Evolutionary conservation across 2,888 invertebrate species (phyloP), one percentile per base, ranked within the genome.

Genomic region (Drosophila lutescens): DNA sequence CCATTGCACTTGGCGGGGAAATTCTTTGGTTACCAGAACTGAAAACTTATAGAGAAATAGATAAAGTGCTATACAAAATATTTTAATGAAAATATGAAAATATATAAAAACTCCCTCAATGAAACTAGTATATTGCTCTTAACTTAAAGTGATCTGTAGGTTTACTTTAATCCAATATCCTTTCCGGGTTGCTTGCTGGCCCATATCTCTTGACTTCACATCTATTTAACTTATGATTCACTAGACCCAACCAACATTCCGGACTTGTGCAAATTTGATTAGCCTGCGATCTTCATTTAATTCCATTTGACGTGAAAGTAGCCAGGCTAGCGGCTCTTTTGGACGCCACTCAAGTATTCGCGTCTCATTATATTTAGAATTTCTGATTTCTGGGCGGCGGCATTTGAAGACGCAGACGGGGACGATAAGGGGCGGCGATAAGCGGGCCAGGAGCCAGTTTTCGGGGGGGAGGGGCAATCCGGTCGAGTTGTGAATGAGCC

Each of bases 331-430:
- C 30, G 26, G 17, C 17, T n/a, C 34, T 57, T 55, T 32, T 30
- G 36, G 38, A 23, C 23, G 23, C 30, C 46, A 38, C 32, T 54
- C 40, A 38, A 51, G 41, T 51, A 40, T 63, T 10, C 32, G 46
- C 40, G 51, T 53, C 40, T 46, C 12, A 66, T 46, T 71, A 71
- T 73, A 73, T 71, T 71, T 73, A 73, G 50, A 46, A 63, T 73
- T 63, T 40, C 32, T 34, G 38, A 61, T 70, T 56, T 44, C 41
- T 70, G 36, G 65, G 65, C 71, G 71, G 71, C 65, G 32, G 50
- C 41, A 73, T 73, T 71, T 71, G 65, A 73, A 67, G 69, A 30
- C 41, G 40, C 51, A 65, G 47, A 30, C 55, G 26, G 32, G 17
- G 8, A 26, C 47, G 69, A 67, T 68, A 67, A 67, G 7, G 32